Conservation (phyloP, 1,140 invertebrate genomes). For the Cotesia vestalis region DNA sequence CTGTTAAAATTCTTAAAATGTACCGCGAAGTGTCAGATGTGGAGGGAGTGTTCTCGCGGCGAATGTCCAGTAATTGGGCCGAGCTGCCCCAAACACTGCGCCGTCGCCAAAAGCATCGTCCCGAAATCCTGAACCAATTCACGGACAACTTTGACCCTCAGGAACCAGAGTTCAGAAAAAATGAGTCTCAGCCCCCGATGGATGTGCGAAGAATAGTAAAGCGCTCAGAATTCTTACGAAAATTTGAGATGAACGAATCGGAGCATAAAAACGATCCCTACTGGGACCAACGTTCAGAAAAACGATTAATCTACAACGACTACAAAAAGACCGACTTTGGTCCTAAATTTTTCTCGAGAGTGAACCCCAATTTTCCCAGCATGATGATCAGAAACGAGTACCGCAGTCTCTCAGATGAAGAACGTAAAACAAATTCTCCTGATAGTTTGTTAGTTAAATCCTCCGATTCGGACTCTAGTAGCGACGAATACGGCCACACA, state of each 20-base stretch:
- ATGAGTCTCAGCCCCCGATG: slow-evolving; percentile 37
- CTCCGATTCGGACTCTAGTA: slow-evolving; percentile 60
- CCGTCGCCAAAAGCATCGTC: slow-evolving; percentile 59
- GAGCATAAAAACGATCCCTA: slow-evolving; percentile 31
- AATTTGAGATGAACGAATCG: slow-evolving; percentile 43
- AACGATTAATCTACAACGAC: slow-evolving; percentile 40
- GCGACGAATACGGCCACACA: slow-evolving; percentile 62
- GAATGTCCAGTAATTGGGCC: slow-evolving; percentile 60
- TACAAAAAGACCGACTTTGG: slow-evolving; percentile 36
- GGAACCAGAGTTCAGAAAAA: slow-evolving; percentile 52
- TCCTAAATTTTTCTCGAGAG: slow-evolving; percentile 35
- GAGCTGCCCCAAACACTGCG: slow-evolving; percentile 62
- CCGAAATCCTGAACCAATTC: slow-evolving; percentile 62
- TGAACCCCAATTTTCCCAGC: slow-evolving; percentile 35
- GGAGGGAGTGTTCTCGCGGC: slow-evolving; percentile 59
- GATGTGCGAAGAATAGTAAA: slow-evolving; percentile 46
- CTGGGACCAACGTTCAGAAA: slow-evolving; percentile 40
- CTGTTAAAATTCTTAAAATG: slow-evolving; percentile 46
- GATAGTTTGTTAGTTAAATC: slow-evolving; percentile 62
- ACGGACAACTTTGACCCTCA: slow-evolving; percentile 58
- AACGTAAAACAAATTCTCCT: slow-evolving; percentile 61
- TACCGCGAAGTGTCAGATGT: slow-evolving; percentile 61
- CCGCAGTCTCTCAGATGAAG: slow-evolving; percentile 57
- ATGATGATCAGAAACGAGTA: slow-evolving; percentile 38
- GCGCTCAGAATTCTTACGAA: slow-evolving; percentile 58